A percentile compares a stretch with the other conserved stretches of the same genome.
Evolutionary conservation across 2,113 vertebrate genomes (phyloP).

Genomic region (Lipotes vexillifer): DNA sequence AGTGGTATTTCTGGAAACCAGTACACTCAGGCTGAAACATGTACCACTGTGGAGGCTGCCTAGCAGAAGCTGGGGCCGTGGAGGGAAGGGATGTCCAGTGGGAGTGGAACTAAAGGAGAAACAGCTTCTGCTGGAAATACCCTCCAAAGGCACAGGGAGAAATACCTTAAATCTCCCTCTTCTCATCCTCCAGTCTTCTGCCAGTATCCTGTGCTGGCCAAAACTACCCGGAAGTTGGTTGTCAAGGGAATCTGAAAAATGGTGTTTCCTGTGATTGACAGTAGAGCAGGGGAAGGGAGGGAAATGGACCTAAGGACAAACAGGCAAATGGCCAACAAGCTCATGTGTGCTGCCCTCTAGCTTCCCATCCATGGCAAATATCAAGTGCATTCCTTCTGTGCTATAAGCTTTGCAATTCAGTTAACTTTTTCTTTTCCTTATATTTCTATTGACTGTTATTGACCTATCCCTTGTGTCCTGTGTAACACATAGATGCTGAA

Average conservation of each 20-base stretch:
- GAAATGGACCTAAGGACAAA: background rate
- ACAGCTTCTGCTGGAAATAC: background rate
- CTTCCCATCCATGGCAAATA: background rate
- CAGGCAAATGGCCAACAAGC: background rate
- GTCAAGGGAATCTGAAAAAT: background rate
- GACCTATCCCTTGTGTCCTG: background rate
- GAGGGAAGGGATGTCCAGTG: background rate
- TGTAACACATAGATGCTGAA: background rate
- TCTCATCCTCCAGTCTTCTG: background rate
- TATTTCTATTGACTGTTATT: background rate
- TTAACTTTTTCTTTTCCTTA: background rate
- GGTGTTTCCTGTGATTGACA: background rate
- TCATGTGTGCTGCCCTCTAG: background rate
- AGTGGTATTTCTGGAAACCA: background rate
- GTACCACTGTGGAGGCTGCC: background rate
- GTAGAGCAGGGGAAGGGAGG: background rate
- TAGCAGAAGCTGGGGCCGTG: background rate
- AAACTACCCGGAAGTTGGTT: background rate
- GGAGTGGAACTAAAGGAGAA: background rate
- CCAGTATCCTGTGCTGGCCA: background rate
- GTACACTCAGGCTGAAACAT: background rate
- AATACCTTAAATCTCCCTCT: background rate
- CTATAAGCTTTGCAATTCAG: background rate
- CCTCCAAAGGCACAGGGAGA: background rate
- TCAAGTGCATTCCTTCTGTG: background rate